These are phyloP conservation scores for Monomorium pharaonis DNA, from an alignment of 1,140 invertebrate genomes.

Conservation along the genomic window DNA sequence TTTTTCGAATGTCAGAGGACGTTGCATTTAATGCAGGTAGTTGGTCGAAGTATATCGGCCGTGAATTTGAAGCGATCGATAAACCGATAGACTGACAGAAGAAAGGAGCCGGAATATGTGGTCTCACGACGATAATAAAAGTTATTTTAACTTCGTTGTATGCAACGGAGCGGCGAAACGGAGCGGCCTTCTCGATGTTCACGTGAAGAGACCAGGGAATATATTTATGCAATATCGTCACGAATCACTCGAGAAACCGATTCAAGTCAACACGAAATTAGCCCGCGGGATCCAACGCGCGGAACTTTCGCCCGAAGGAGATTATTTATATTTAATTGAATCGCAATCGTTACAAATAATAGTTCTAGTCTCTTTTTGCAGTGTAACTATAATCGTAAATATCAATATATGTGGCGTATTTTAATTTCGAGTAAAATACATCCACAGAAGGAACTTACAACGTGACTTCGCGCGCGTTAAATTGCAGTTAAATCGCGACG, in stretches of 20 bases:
- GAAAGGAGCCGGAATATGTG: not conserved
- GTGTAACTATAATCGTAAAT: not conserved
- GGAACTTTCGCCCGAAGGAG: not conserved
- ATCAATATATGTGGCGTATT: not conserved
- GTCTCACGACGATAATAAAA: not conserved
- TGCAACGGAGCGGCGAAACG: not conserved
- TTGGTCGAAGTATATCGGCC: not conserved
- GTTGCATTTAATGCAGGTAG: not conserved
- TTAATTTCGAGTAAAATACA: not conserved
- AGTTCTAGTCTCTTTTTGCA: conserved; percentile 44
- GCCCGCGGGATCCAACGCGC: not conserved
- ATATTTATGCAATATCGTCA: not conserved
- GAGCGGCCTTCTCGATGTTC: not conserved
- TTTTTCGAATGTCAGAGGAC: not conserved
- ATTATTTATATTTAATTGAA: conserved; percentile 22
- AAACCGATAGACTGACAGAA: not conserved
- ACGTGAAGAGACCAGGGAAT: not conserved
- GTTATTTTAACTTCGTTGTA: conserved; percentile 24
- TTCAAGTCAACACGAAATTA: not conserved
- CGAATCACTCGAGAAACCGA: not conserved
- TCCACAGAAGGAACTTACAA: not conserved
- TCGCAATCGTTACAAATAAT: conserved; percentile 12
- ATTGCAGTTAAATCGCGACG: not conserved
- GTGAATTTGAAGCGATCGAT: conserved; percentile 17
- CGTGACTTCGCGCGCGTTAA: not conserved